Conservation (phyloP, 2,113 vertebrate species). For the Centropus bengalensis region DNA sequence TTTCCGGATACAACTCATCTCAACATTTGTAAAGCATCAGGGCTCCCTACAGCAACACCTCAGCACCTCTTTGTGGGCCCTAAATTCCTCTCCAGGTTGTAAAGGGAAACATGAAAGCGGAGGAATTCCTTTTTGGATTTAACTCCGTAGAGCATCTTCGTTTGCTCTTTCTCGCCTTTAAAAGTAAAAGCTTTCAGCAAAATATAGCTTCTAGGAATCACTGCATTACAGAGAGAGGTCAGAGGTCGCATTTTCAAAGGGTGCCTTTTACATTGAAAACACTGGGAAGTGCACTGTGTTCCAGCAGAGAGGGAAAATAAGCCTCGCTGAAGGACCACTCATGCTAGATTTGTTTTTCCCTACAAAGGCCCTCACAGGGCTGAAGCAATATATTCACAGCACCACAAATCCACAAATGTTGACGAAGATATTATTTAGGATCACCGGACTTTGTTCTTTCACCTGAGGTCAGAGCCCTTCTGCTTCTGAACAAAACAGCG, state of each 20-base stretch:
- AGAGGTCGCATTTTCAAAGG: constrained; percentile 32
- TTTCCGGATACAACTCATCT: background rate
- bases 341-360: background rate
- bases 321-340: background rate
- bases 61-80: background rate
- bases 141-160: background rate
- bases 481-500: background rate
- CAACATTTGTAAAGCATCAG: background rate
- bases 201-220: background rate
- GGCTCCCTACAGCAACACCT: background rate
- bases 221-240: background rate
- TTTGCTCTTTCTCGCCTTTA: constrained; percentile 1
- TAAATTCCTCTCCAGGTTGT: background rate
- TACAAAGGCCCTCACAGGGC: background rate
- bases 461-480: background rate
- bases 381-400: background rate
- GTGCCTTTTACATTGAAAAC: background rate
- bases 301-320: constrained; percentile 10
- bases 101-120: background rate
- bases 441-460: background rate
- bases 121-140: background rate
- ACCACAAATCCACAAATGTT: background rate
- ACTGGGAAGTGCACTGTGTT: background rate
- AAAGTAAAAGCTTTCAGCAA: constrained; percentile 14
- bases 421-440: background rate